These are phyloP conservation scores for Pseudobourletiella spinata DNA, from an alignment of 1,140 invertebrate species.

Conservation along the genomic window DNA sequence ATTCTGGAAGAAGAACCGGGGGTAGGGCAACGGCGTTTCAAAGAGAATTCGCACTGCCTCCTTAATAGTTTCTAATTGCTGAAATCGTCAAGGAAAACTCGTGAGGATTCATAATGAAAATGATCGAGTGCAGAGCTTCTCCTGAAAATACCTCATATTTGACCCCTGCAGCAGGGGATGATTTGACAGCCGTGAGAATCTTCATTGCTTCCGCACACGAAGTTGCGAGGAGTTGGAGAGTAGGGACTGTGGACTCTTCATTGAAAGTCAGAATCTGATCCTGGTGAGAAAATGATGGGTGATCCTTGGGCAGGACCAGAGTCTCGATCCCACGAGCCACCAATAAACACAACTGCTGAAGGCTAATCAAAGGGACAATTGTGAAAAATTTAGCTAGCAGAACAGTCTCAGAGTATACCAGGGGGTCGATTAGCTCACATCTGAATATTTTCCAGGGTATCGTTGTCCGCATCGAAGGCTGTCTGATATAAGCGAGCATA, in stretches of 20 bases:
- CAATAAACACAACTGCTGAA: conserved; percentile 66
- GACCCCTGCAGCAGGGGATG: too few species aligned
- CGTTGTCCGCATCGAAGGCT: conserved; percentile 84
- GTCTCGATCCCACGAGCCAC: conserved; percentile 66
- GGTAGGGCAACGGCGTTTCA: conserved; percentile 58
- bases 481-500: conserved; percentile 79
- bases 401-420: conserved; percentile 6
- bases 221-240: conserved; percentile 26
- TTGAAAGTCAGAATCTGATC: conserved; percentile 45
- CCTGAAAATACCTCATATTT: not conserved
- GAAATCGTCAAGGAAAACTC: too few species aligned
- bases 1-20: conserved; percentile 80
- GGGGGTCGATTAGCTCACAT: too few species aligned
- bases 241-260: not conserved
- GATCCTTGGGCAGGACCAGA: conserved; percentile 45
- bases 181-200: too few species aligned
- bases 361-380: too few species aligned
- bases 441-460: conserved; percentile 70
- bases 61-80: conserved; percentile 62
- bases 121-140: not conserved
- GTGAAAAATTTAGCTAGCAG: too few species aligned
- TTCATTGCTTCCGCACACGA: conserved; percentile 32
- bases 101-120: too few species aligned
- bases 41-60: conserved; percentile 57
- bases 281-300: conserved; percentile 40